Conservation (phyloP, 1,140 invertebrate species). For the Hyphantria cunea region DNA sequence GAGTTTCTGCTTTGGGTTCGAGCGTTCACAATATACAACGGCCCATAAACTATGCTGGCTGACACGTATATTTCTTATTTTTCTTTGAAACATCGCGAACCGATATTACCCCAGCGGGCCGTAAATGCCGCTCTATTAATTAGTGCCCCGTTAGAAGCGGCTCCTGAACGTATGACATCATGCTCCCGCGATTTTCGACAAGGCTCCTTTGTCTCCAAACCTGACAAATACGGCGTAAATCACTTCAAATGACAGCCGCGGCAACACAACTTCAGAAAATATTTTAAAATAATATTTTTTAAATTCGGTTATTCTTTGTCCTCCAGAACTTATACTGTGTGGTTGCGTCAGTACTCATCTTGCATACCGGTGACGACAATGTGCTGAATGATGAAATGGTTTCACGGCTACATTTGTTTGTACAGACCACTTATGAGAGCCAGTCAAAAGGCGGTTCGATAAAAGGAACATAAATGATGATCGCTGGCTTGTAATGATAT, state of each 20-base stretch:
- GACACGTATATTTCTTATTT: constrained; percentile 72
- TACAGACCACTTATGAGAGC: constrained; percentile 51
- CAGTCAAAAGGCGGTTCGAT: constrained; percentile 44
- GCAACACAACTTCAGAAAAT: constrained; percentile 69
- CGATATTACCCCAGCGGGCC: constrained; percentile 55
- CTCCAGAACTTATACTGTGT: constrained; percentile 29
- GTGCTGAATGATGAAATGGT: constrained; percentile 72
- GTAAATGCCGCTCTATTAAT: constrained; percentile 75
- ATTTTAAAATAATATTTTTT: constrained; percentile 71
- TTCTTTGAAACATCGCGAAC: constrained; percentile 70
- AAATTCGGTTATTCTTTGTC: constrained; percentile 47
- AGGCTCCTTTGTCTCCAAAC: constrained; percentile 66
- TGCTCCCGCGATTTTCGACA: constrained; percentile 59
- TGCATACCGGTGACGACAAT: constrained; percentile 50
- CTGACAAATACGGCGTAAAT: constrained; percentile 69
- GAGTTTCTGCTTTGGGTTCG: constrained; percentile 45
- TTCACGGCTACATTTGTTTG: constrained; percentile 69
- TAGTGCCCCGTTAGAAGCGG: constrained; percentile 49
- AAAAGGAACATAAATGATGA: constrained; percentile 47
- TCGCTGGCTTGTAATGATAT: constrained; percentile 35
- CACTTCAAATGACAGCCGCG: constrained; percentile 65
- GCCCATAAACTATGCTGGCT: constrained; percentile 61
- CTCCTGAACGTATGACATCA: constrained; percentile 69
- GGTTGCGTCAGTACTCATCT: constrained; percentile 64
- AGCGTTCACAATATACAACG: constrained; percentile 67